These are phyloP conservation scores for Arctopsyche grandis DNA, from an alignment of 1,140 invertebrate genomes.

Conservation along the genomic window DNA sequence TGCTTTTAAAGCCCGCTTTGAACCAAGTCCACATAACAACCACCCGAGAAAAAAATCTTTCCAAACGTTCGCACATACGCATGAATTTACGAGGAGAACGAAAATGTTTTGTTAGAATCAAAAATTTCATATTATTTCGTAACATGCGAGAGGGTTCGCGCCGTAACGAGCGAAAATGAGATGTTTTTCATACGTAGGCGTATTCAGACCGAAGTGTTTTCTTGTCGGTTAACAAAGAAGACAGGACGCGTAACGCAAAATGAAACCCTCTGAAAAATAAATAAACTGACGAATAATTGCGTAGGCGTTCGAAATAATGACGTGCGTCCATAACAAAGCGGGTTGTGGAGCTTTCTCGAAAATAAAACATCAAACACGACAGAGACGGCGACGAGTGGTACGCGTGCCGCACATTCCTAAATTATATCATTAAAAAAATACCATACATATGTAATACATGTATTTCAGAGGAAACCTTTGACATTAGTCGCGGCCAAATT, in stretches of 20 bases:
- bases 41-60: constrained; percentile 1
- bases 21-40: not conserved
- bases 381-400: not conserved
- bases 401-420: not conserved
- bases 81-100: not conserved
- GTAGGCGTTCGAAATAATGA: constrained; percentile 37
- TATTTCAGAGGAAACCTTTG: not conserved
- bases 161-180: not conserved
- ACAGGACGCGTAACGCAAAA: constrained; percentile 16
- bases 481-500: not conserved
- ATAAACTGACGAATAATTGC: constrained; percentile 34
- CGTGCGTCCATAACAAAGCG: constrained; percentile 32
- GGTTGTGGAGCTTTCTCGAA: not conserved
- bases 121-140: too few relatives aligned
- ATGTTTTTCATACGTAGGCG: not conserved
- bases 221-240: constrained; percentile 20
- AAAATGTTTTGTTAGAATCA: not conserved
- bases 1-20: constrained; percentile 29
- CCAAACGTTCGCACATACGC: not conserved
- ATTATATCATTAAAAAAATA: not conserved
- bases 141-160: not conserved
- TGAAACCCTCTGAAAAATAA: constrained; percentile 39
- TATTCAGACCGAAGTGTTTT: not conserved
- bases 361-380: not conserved
- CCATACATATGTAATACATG: not conserved